Percentiles rank a stretch among this genome's conserved stretches.
Conservation (phyloP, 2,797 vertebrate genomes). For the Tadarida brasiliensis region DNA sequence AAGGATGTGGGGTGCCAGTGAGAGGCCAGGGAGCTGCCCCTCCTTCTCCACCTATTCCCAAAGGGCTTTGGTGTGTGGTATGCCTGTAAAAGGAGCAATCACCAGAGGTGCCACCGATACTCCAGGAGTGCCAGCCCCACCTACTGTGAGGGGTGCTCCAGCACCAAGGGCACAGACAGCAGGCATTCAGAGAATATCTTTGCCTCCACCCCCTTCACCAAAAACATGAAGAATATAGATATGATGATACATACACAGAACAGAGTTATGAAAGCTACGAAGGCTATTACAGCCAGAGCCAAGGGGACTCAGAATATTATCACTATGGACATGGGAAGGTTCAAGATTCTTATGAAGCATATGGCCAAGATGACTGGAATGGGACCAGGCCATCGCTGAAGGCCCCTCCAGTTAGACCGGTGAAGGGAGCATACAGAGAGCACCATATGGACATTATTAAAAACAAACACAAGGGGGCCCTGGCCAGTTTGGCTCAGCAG, state of each 20-base stretch:
- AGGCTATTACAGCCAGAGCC: slow-evolving; percentile 95
- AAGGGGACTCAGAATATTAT: slow-evolving; percentile 98
- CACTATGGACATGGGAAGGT: slow-evolving; percentile 98
- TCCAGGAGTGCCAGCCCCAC: slow-evolving; percentile 92
- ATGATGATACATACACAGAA: slow-evolving; percentile 96
- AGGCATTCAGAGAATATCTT: slow-evolving; percentile 93
- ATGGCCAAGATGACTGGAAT: slow-evolving; percentile 98
- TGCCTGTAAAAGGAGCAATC: slow-evolving; percentile 91
- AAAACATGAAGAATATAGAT: slow-evolving; percentile 96
- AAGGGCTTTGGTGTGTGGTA: slow-evolving; percentile 93
- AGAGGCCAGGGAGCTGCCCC: slow-evolving; percentile 95
- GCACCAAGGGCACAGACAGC: slow-evolving; percentile 92
- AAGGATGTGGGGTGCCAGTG: slow-evolving; percentile 93
- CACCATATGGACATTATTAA: slow-evolving; percentile 99
- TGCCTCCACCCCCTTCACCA: slow-evolving; percentile 91
- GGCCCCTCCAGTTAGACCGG: slow-evolving; percentile 90
- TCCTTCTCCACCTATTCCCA: slow-evolving; percentile 92
- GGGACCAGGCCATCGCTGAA: slow-evolving; percentile 94
- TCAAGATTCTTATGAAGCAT: slow-evolving; percentile 95
- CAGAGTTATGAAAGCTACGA: slow-evolving; percentile 97
- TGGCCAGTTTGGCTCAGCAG: no score
- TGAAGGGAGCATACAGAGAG: slow-evolving; percentile 95
- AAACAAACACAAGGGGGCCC: slow-evolving; percentile 48
- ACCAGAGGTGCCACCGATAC: slow-evolving; percentile 92
- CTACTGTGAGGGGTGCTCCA: slow-evolving; percentile 89